Evolutionary conservation across 1,140 invertebrate genomes (phyloP), one percentile per base, ranked within the genome.

Genomic region (Hylaeus anthracinus): DNA sequence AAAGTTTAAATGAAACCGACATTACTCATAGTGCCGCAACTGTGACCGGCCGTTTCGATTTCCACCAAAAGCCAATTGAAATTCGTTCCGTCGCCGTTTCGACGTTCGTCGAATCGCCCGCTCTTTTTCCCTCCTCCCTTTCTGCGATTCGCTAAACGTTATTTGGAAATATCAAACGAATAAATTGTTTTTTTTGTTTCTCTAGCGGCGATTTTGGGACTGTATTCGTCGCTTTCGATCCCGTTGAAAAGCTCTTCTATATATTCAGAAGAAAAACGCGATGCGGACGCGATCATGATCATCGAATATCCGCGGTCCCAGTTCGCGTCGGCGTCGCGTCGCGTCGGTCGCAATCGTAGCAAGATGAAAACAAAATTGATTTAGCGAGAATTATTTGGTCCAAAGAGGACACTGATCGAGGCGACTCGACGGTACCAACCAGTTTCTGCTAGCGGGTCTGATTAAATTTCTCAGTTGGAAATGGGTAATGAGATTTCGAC

Each of bases 1-100:
- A 76, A 87, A 84, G 82, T 82, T 87, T 76, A 87, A 87, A 87
- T 86, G 72, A 87, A 87, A 87, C 85, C 75, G 82, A 72, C 86
- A 84, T 87, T 87, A 87, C 82, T 87, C 85, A 84, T 64, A 61
- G 74, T 43, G 78, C 67, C n/a, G 72, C 82, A 82, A 79, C 85
- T 84, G 85, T 84, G 85, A 84, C 71, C 74, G 73, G 72, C 72
- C 82, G 74, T 87, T 87, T 81, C 82, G 79, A 87, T 87, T 51
- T 87, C 82, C 53, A 72, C 60, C 79, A 81, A 76, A 82, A 84
- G 82, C 78, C 74, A 87, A 87, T 87, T 87, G 86, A 79, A 87
- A 87, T 84, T 87, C 85, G 86, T 87, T 87, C 84, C 85, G 79
- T 87, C 85, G 80, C 64, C 51, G 63, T 26, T 26, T 26, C 26